A percentile compares a stretch with the other conserved stretches of the same genome.
phyloP scores from a whole-genome alignment of 2,888 invertebrate species.

The Ophion ellenae region DNA sequence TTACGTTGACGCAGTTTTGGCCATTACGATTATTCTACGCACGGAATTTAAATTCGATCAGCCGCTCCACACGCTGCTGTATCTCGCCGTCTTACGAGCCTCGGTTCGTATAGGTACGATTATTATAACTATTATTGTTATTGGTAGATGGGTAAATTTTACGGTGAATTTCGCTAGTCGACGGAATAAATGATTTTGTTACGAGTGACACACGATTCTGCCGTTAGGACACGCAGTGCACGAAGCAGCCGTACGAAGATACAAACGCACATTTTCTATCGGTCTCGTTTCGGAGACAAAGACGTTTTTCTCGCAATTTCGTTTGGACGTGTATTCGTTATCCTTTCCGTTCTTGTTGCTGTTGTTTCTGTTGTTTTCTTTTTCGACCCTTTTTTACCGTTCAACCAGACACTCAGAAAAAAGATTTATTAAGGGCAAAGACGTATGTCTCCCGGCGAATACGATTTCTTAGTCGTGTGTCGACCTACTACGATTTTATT shows the following conservation, averaged over 20 bases:
- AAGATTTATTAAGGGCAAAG: no score
- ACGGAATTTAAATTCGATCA: conserved; percentile 69
- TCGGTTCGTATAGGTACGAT: conserved; percentile 45
- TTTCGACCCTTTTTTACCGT: background rate
- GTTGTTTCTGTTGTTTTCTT: background rate
- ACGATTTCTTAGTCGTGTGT: no score
- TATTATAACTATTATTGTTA: conserved; percentile 28
- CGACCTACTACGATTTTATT: no score
- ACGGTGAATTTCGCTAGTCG: background rate
- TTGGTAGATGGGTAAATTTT: conserved; percentile 32
- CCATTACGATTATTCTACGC: conserved; percentile 37
- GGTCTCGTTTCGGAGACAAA: background rate
- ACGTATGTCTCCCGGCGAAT: no score
- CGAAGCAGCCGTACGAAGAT: conserved; percentile 41
- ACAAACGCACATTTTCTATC: background rate
- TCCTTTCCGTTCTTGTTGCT: background rate
- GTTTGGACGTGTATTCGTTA: conserved; percentile 6
- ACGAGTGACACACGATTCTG: conserved; percentile 21
- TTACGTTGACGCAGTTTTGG: conserved; percentile 53
- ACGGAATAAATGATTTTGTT: conserved; percentile 28
- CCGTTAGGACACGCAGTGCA: conserved; percentile 43
- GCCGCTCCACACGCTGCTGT: conserved; percentile 63
- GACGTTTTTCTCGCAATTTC: conserved; percentile 56
- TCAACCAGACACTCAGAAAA: background rate
- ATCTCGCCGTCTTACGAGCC: conserved; percentile 54